These are phyloP conservation scores for Batillaria attramentaria DNA, from an alignment of 1,140 invertebrate species.

Conservation along the genomic window DNA sequence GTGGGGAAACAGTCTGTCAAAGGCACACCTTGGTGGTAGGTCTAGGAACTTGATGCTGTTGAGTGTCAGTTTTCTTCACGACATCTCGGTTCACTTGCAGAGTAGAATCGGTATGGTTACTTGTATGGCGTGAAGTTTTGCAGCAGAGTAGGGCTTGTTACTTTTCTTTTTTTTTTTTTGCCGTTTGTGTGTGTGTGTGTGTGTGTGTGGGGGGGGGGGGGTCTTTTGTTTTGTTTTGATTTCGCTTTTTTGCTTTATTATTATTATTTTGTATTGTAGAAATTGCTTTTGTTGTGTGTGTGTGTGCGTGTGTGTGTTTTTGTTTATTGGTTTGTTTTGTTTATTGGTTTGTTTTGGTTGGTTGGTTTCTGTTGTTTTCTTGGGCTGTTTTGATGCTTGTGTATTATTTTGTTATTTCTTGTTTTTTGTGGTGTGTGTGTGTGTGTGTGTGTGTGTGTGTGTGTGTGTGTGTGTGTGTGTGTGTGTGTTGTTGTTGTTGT, in stretches of 20 bases:
- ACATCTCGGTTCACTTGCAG: too few relatives aligned
- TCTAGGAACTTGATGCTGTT: too few relatives aligned
- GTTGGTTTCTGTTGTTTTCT: neutral
- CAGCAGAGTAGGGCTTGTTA: too few relatives aligned
- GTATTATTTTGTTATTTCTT: too few relatives aligned
- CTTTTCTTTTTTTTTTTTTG: too few relatives aligned
- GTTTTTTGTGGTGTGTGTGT: too few relatives aligned
- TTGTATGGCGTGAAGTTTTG: too few relatives aligned
- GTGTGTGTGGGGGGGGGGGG: neutral
- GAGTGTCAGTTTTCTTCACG: too few relatives aligned
- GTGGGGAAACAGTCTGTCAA: too few relatives aligned
- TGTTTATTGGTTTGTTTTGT: neutral
- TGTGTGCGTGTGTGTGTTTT: neutral
- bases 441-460: neutral
- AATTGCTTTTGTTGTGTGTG: neutral
- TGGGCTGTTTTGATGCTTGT: neutral
- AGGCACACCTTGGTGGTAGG: too few relatives aligned
- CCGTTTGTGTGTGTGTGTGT: conserved; percentile 16
- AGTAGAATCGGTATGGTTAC: too few relatives aligned
- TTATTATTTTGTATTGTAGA: neutral
- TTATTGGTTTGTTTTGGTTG: neutral
- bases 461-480: neutral
- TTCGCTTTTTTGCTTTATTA: neutral
- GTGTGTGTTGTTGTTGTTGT: neutral
- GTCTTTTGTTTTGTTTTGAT: neutral